These are phyloP conservation scores for Melanaphis sacchari DNA, from an alignment of 1,140 invertebrate species.

Conservation along the genomic window DNA sequence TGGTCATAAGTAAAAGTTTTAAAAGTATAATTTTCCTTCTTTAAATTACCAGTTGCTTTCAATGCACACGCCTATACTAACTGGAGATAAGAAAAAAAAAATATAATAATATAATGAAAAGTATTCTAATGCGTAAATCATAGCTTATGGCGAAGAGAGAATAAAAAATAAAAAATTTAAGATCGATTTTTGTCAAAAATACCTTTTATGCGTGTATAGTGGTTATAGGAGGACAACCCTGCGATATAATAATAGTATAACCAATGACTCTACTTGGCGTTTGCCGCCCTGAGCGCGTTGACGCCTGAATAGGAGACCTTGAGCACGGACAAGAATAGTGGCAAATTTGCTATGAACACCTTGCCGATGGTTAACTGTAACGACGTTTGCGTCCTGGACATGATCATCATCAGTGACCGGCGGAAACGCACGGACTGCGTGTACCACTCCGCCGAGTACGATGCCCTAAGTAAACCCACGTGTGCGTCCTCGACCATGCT, in stretches of 20 bases:
- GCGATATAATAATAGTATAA: background rate
- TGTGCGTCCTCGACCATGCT: conserved; percentile 13
- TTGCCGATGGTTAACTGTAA: background rate
- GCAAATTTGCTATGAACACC: background rate
- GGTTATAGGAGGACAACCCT: no score
- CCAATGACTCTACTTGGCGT: background rate
- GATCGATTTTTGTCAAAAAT: background rate
- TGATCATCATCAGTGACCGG: background rate
- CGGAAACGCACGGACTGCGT: background rate
- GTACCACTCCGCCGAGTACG: background rate
- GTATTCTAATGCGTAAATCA: background rate
- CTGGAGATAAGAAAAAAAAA: background rate
- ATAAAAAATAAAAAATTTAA: background rate
- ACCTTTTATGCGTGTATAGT: background rate
- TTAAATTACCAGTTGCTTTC: background rate
- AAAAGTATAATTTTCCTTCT: background rate
- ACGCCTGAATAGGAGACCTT: conserved; percentile 19
- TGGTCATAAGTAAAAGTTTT: background rate
- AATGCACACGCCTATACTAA: background rate
- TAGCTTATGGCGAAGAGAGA: background rate
- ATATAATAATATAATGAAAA: background rate
- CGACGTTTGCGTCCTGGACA: background rate
- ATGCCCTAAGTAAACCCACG: background rate
- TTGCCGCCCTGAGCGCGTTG: background rate
- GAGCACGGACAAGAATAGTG: conserved; percentile 1